phyloP scores from a whole-genome alignment of 1,140 invertebrate species.

The Halyomorpha halys region DNA sequence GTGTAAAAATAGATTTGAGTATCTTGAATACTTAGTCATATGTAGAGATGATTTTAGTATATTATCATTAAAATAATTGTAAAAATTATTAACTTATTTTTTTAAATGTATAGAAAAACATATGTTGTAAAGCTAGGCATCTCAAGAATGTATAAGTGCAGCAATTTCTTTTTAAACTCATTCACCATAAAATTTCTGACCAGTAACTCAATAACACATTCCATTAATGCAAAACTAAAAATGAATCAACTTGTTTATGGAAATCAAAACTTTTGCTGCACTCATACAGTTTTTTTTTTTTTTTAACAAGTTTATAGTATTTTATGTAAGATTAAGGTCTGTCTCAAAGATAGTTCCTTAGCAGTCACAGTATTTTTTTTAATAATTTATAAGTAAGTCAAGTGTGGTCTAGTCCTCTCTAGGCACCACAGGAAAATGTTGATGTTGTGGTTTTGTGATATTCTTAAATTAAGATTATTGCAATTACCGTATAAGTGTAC shows the following conservation, averaged over 20 bases:
- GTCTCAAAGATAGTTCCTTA: background rate
- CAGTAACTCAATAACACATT: background rate
- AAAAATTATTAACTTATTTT: no score
- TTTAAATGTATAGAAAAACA: no score
- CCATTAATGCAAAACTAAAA: constrained; percentile 9
- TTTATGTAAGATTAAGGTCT: background rate
- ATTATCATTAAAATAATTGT: no score
- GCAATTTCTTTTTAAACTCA: no score
- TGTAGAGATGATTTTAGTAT: no score
- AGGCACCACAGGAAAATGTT: background rate
- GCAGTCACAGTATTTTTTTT: constrained; percentile 2
- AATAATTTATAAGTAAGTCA: background rate
- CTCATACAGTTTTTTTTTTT: no score
- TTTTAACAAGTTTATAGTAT: no score
- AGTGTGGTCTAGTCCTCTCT: background rate
- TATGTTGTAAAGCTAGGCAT: no score
- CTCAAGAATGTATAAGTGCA: no score
- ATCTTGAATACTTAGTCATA: no score
- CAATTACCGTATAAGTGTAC: constrained; percentile 9
- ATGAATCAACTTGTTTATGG: background rate
- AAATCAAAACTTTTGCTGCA: background rate
- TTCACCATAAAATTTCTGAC: no score
- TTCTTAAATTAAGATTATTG: constrained; percentile 19
- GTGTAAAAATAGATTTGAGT: no score
- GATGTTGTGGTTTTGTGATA: constrained; percentile 12